A percentile compares a stretch with the other conserved stretches of the same genome.
Conservation (phyloP, 2,797 vertebrate species). For the Sebastes miniatus region DNA sequence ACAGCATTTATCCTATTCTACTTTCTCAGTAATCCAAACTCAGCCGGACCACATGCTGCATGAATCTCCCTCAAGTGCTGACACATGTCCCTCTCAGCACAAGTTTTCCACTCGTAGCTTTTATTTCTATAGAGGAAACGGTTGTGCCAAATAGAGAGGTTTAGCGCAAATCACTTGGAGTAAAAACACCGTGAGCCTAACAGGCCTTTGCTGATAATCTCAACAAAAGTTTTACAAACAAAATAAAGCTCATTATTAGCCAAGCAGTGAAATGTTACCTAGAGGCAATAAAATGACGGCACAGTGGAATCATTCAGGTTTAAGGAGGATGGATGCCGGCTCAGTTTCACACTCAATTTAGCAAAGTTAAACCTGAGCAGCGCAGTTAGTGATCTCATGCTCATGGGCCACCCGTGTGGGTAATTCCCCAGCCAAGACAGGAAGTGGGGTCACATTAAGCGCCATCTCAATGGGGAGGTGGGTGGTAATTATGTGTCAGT, state of each 20-base stretch:
- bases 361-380: constrained; percentile 45
- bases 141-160: not conserved
- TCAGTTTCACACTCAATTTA: constrained; percentile 50
- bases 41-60: constrained; percentile 54
- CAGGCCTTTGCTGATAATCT: constrained; percentile 17
- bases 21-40: constrained; percentile 53
- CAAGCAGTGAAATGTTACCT: constrained; percentile 15
- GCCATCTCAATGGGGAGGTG: constrained; percentile 3
- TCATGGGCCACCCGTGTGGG: constrained; percentile 38
- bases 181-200: constrained; percentile 12
- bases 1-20: constrained; percentile 58
- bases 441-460: constrained; percentile 24
- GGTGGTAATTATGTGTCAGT: constrained; percentile 4
- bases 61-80: constrained; percentile 55
- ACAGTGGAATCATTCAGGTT: constrained; percentile 48
- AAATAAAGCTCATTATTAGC: constrained; percentile 24
- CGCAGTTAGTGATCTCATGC: constrained; percentile 53
- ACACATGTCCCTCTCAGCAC: constrained; percentile 55
- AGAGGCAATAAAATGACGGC: constrained; percentile 26
- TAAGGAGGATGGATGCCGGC: constrained; percentile 2
- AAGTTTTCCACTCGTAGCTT: constrained; percentile 38
- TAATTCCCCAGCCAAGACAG: constrained; percentile 31
- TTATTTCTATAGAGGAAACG: constrained; percentile 23
- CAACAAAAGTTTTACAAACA: constrained; percentile 14
- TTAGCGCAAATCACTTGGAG: constrained; percentile 10